Percentiles rank a stretch among this genome's conserved stretches.
phyloP scores from a whole-genome alignment of 2,113 vertebrate genomes.

The Mirounga angustirostris region DNA sequence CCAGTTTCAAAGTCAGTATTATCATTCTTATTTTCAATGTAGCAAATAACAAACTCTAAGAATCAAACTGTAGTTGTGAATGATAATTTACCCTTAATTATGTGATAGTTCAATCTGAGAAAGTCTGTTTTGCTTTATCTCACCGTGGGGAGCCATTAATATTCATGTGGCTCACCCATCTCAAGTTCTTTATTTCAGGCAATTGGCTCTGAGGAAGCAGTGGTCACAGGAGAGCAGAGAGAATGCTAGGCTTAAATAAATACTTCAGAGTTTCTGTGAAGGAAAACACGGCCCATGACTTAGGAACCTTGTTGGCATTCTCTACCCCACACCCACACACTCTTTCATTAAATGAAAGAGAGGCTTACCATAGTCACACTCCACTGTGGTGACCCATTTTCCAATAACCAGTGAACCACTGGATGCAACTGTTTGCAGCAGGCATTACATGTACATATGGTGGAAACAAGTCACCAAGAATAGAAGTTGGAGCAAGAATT shows the following conservation, averaged over 20 bases:
- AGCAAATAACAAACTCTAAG: not conserved
- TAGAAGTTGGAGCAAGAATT: not conserved
- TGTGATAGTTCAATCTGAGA: not conserved
- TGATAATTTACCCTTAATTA: not conserved
- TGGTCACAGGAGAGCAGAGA: not conserved
- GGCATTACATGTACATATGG: not conserved
- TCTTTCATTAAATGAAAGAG: not conserved
- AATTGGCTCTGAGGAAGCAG: not conserved
- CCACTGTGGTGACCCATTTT: not conserved
- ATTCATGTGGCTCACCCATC: not conserved
- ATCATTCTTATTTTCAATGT: not conserved
- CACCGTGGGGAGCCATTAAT: not conserved
- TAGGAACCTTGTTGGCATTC: not conserved
- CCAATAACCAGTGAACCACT: not conserved
- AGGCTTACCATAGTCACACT: not conserved
- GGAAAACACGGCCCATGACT: not conserved
- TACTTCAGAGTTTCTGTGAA: not conserved
- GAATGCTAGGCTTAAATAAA: not conserved
- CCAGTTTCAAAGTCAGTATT: not conserved
- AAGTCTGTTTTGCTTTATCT: constrained; percentile 25
- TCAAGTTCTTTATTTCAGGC: not conserved
- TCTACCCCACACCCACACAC: not conserved
- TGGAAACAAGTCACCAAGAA: not conserved
- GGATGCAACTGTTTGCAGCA: not conserved
- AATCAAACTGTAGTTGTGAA: not conserved